Evolutionary conservation across 1,140 invertebrate genomes (phyloP), one percentile per base, ranked within the genome.

Genomic region (Octopus bimaculoides): DNA sequence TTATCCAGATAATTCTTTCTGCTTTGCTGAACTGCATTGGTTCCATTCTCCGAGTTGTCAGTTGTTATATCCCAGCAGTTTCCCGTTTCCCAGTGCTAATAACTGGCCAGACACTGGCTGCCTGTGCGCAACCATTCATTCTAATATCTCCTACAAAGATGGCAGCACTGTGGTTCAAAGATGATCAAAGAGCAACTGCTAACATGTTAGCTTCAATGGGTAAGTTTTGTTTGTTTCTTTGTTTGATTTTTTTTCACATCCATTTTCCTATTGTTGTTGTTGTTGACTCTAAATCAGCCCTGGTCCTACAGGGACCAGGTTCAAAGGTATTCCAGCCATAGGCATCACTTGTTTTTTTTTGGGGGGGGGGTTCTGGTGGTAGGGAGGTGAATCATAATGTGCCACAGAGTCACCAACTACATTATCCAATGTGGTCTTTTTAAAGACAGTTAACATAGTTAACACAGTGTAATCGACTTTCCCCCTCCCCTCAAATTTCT

Each of bases 81-180:
- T 52, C 76, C 52, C 80, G 78, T 14, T 87, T 82, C 80, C 83
- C 86, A 14, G 81, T 89, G 26, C 66, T 88, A 20, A 69, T 89
- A 9, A 82, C 81, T 75, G 91, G 91, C 41, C 90, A 91, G 85
- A 83, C 84, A 8, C 73, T 91, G 66, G 87, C 89, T 66, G 90
- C 89, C 0, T 87, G 87, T 82, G 89, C 90, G 17, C 91, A 91
- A 78, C 87, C 90, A 8, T 91, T 91, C 85, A 84, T 90, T 6
- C 87, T 91, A 84, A 91, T 91, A 85, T 88, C 89, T 54, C 89
- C 86, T 14, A 91, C 91, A 12, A 91, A 91, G 82, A 85, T 91
- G 61, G 91, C 91, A 4, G 90, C 89, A 20, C 75, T 90, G 53
- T 91, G 91, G 91, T 91, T 91, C 85, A 84, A 87, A 4, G 87